A percentile compares a stretch with the other conserved stretches of the same genome.
Conservation (phyloP, 2,797 vertebrate species). For the Phataginus tricuspis region DNA sequence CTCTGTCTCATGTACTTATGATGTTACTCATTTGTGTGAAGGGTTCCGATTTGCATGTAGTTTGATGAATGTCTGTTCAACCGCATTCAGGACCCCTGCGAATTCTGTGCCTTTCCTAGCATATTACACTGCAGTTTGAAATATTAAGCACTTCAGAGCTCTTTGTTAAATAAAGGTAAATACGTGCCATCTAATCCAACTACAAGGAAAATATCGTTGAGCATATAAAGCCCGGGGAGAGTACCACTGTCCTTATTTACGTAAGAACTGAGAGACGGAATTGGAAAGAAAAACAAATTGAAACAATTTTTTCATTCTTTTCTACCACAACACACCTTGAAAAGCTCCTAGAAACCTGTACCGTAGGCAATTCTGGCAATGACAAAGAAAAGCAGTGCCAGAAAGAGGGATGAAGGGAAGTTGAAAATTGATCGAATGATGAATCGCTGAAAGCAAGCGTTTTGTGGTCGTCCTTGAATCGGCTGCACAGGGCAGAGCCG, state of each 20-base stretch:
- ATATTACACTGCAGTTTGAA: background rate
- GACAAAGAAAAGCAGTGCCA: background rate
- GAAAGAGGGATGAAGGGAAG: background rate
- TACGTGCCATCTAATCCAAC: background rate
- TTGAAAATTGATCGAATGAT: no score
- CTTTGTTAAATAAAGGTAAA: background rate
- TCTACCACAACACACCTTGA: background rate
- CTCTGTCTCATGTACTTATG: background rate
- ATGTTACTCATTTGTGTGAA: background rate
- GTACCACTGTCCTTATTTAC: background rate
- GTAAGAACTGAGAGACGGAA: background rate
- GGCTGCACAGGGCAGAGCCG: rapidly evolving
- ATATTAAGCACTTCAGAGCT: background rate
- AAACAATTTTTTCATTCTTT: background rate
- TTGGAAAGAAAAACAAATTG: background rate
- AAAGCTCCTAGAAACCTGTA: background rate
- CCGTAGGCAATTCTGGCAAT: background rate
- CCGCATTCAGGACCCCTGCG: no score
- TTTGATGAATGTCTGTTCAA: background rate
- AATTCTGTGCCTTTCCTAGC: background rate
- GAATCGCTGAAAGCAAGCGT: no score
- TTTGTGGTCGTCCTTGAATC: background rate
- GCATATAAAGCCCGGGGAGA: background rate
- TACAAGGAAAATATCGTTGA: background rate
- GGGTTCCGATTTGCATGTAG: background rate